Evolutionary conservation across 1,140 invertebrate species (phyloP), one percentile per base, ranked within the genome.

Genomic region (Danaus melanippus): DNA sequence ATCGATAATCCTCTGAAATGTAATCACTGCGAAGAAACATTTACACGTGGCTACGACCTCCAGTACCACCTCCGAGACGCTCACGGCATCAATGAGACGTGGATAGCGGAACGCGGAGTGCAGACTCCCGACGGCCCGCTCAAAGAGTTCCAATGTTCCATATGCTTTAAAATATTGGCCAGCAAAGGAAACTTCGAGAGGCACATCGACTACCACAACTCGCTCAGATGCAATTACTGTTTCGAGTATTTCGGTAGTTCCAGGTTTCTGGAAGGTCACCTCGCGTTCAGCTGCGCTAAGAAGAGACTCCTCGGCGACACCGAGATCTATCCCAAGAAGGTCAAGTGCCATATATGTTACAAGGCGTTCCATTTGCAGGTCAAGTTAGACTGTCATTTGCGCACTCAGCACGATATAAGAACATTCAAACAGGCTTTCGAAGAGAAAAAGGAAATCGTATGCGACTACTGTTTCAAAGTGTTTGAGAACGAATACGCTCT

Each of bases 291-390:
- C 45, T 88, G 87, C 56, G 79, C 83, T 1, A 85, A 86, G 58
- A 87, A 82, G 53, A 81, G 81, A 46, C 50, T 88, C 5, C 53
- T 88, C 11, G 86, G 86, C 9, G 76, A 84, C 44, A 83, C 79
- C 10, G 87, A 88, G 62, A 60, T 74, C 6, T 76, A 83, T 58
- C 75, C 84, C 0, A 83, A 69, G 56, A 86, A 76, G 56, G 63
- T 88, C 8, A 87, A 87, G 56, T 88, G 86, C 62, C 62, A 80
- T 45, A 53, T 82, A 9, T 87, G 87, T 58, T 87, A 86, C 66
- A 88, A 88, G 67, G 74, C 85, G 9, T 88, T 87, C 69, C 81
- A 86, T 52, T 52, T 88, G 12, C 75, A 81, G 67, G 80, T 88
- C n/a, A 88, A 88, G 59, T 64, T 88, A 45, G 81, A 86, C 50